Percentiles rank a stretch among this genome's conserved stretches.
phyloP scores from a whole-genome alignment of 1,140 invertebrate genomes.

The Uloborus diversus region DNA sequence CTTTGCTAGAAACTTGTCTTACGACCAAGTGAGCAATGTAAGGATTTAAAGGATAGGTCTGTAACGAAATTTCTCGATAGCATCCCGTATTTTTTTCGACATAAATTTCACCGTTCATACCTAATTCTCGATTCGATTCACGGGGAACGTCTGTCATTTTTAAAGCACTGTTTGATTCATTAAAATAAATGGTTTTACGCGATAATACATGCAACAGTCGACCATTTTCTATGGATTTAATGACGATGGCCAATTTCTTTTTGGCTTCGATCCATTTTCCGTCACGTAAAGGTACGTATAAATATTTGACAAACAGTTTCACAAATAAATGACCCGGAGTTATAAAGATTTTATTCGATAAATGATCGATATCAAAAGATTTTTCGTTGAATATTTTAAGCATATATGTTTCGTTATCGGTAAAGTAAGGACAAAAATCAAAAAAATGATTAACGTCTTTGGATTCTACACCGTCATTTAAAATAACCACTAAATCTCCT shows the following conservation, averaged over 20 bases:
- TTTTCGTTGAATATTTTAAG: not conserved
- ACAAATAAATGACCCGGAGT: conserved; percentile 18
- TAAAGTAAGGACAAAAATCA: conserved; percentile 4
- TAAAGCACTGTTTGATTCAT: not conserved
- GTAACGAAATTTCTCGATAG: conserved; percentile 22
- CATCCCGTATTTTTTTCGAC: conserved; percentile 31
- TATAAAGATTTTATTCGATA: conserved; percentile 1
- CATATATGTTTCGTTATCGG: not conserved
- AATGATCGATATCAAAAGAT: conserved; percentile 4
- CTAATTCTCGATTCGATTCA: conserved; percentile 9
- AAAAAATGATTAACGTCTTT: not conserved
- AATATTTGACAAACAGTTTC: not conserved
- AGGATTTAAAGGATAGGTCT: conserved; percentile 14
- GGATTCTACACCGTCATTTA: not conserved
- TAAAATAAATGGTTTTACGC: not conserved
- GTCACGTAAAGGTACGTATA: not conserved
- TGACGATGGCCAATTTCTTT: not conserved
- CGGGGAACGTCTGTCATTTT: not conserved
- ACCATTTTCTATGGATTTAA: not conserved
- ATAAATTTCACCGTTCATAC: conserved; percentile 35
- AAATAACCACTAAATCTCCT: not conserved
- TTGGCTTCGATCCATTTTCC: not conserved
- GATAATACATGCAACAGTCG: not conserved
- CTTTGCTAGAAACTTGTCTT: conserved; percentile 41
- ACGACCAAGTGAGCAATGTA: conserved; percentile 15